Percentiles rank a stretch among this genome's conserved stretches.
phyloP scores from a whole-genome alignment of 2,888 invertebrate species.

The Epinotia bilunana region DNA sequence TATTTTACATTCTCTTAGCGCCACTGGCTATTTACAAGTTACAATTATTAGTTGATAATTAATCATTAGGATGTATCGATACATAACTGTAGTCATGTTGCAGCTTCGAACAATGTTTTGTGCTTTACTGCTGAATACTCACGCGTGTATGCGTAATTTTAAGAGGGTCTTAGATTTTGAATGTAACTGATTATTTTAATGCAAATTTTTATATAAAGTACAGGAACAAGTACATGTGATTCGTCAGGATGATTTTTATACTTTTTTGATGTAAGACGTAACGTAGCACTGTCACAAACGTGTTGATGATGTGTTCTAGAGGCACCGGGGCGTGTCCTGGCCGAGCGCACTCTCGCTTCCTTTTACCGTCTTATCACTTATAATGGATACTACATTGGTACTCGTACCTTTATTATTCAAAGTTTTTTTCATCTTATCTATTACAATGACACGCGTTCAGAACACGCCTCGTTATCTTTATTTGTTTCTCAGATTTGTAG shows the following conservation, averaged over 20 bases:
- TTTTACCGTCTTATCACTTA: not conserved
- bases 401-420: not conserved
- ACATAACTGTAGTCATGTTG: conserved; percentile 77
- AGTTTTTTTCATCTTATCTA: not conserved
- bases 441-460: conserved; percentile 21
- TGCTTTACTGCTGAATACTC: conserved; percentile 84
- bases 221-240: conserved; percentile 82
- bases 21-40: conserved; percentile 77
- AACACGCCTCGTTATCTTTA: conserved; percentile 32
- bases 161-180: conserved; percentile 69
- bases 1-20: conserved; percentile 72
- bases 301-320: conserved; percentile 48
- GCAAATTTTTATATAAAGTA: conserved; percentile 80
- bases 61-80: conserved; percentile 52
- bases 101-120: conserved; percentile 82
- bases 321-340: conserved; percentile 61
- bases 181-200: conserved; percentile 65
- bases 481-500: conserved; percentile 58
- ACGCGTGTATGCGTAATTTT: conserved; percentile 81
- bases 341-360: conserved; percentile 38
- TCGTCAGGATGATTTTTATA: conserved; percentile 75
- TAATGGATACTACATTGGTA: not conserved
- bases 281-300: conserved; percentile 67
- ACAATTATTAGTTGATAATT: conserved; percentile 61
- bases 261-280: conserved; percentile 59